phyloP scores from a whole-genome alignment of 2,797 vertebrate species.

The Syndactyla subalaris region DNA sequence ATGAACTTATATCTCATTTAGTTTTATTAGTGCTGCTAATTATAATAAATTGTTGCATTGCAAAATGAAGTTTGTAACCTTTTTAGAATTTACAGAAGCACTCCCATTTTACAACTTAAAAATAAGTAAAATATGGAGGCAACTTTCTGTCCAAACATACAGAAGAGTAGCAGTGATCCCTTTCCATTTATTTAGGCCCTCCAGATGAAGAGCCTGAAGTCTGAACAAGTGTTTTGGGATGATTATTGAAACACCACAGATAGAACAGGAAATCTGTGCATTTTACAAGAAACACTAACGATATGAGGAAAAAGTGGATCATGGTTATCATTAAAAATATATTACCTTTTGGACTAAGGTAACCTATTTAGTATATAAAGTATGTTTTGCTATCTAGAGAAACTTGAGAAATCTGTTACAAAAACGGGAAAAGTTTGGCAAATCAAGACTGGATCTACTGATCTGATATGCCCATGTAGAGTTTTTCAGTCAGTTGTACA shows the following conservation, averaged over 20 bases:
- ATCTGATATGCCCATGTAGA: background rate
- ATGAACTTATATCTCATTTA: background rate
- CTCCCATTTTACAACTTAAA: background rate
- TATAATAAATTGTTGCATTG: background rate
- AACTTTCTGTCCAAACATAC: background rate
- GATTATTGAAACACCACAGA: background rate
- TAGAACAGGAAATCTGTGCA: background rate
- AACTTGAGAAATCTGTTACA: background rate
- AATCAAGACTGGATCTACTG: background rate
- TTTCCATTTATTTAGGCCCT: slow-evolving; percentile 8
- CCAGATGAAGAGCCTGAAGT: background rate
- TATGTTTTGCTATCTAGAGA: background rate
- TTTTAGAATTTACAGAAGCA: background rate
- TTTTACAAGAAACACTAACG: background rate
- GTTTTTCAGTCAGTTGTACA: background rate
- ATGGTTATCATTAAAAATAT: background rate
- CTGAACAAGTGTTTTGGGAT: background rate
- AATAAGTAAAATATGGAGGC: background rate
- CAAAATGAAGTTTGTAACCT: background rate
- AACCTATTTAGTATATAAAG: background rate
- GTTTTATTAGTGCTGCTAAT: background rate
- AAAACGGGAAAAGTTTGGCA: background rate
- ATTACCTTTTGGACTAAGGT: background rate
- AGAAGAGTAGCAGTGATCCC: background rate
- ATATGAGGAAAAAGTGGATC: background rate